phyloP scores from a whole-genome alignment of 2,797 vertebrate genomes.

The Trichosurus vulpecula region DNA sequence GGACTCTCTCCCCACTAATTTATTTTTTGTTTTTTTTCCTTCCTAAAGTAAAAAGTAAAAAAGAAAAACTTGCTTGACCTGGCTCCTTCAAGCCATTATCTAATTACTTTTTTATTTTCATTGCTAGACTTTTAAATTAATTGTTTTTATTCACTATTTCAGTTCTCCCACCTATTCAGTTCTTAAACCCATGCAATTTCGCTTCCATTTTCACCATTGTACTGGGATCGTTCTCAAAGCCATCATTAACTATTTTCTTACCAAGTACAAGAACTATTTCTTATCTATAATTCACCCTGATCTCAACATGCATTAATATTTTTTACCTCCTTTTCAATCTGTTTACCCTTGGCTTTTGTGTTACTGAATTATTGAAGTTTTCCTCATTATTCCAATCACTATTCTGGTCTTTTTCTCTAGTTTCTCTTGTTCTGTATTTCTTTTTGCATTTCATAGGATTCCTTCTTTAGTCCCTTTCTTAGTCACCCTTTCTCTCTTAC shows the following conservation, averaged over 20 bases:
- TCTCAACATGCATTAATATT: background rate
- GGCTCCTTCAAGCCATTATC: too few relatives aligned
- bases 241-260: background rate
- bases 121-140: background rate
- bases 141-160: background rate
- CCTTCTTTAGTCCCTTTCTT: too few relatives aligned
- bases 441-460: too few relatives aligned
- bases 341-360: background rate
- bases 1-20: background rate
- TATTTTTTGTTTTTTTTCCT: background rate
- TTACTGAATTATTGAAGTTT: background rate
- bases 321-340: background rate
- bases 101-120: background rate
- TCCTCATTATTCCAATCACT: background rate
- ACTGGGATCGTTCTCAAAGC: background rate
- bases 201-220: background rate
- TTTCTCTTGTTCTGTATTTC: background rate
- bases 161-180: background rate
- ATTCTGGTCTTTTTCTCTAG: background rate
- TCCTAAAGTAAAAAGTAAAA: background rate
- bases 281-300: background rate
- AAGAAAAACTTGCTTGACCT: background rate
- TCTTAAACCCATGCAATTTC: background rate
- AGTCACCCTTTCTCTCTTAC: too few relatives aligned
- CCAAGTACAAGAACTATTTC: background rate